These are phyloP conservation scores for Leptodactylus fuscus DNA, from an alignment of 2,113 vertebrate species.

Conservation along the genomic window DNA sequence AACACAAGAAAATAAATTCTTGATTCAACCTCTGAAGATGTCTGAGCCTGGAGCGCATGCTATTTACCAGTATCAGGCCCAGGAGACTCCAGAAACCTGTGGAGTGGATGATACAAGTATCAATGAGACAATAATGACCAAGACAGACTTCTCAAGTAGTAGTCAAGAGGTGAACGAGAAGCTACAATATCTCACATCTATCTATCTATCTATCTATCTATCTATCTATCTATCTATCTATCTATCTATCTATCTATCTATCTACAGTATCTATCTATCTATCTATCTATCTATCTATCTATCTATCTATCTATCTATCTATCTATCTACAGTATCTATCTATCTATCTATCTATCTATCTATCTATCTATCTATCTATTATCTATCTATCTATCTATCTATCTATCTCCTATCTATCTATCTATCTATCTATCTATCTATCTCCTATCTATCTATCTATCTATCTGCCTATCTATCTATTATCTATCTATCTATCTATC, in stretches of 20 bases:
- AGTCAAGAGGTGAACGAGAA: conserved; percentile 65
- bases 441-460: neutral
- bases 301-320: no score
- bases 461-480: neutral
- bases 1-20: conserved; percentile 69
- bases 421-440: neutral
- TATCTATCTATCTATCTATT: neutral
- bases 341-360: neutral
- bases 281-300: neutral
- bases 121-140: conserved; percentile 49
- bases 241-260: no score
- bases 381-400: no score
- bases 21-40: conserved; percentile 74
- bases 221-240: neutral
- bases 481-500: no score
- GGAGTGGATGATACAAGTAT: conserved; percentile 67
- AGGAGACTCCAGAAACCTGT: conserved; percentile 65
- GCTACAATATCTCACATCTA: no score
- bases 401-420: neutral
- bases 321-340: neutral
- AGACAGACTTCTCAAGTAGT: conserved; percentile 64
- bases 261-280: neutral
- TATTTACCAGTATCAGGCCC: conserved; percentile 66
- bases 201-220: neutral
- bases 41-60: conserved; percentile 65